Evolutionary conservation across 2,888 invertebrate genomes (phyloP).

Genomic region (Drosophila prostipennis): DNA sequence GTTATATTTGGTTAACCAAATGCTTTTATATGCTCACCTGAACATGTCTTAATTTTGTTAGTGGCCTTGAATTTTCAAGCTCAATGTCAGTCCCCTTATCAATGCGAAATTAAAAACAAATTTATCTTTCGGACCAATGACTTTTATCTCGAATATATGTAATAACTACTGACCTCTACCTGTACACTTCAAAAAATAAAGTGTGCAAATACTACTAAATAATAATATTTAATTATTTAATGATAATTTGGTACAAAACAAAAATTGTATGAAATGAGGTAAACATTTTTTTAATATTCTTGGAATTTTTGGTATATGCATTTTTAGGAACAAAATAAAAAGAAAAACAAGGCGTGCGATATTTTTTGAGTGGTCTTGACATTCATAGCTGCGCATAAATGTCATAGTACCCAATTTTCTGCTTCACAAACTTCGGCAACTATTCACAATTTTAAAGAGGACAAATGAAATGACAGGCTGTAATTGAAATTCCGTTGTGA

Average conservation of each 20-base stretch:
- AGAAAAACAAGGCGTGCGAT: no score
- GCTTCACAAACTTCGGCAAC: background rate
- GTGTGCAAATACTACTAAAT: background rate
- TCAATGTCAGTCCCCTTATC: background rate
- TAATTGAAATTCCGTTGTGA: slow-evolving; percentile 6
- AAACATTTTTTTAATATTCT: no score
- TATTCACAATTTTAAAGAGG: slow-evolving; percentile 1
- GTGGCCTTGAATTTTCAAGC: background rate
- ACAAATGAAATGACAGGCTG: background rate
- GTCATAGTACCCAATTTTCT: slow-evolving; percentile 1
- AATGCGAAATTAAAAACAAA: background rate
- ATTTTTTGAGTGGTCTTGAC: background rate
- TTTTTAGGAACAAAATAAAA: no score
- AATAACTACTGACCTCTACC: background rate
- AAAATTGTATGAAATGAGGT: no score
- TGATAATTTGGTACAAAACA: background rate
- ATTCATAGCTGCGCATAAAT: background rate
- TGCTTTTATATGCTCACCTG: no score
- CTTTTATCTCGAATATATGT: background rate
- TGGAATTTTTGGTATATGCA: no score
- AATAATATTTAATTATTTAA: no score
- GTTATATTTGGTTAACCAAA: background rate
- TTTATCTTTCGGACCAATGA: background rate
- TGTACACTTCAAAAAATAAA: background rate
- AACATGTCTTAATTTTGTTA: no score